Conservation (phyloP, 2,888 invertebrate genomes). For the Drosophila pegasa region DNA sequence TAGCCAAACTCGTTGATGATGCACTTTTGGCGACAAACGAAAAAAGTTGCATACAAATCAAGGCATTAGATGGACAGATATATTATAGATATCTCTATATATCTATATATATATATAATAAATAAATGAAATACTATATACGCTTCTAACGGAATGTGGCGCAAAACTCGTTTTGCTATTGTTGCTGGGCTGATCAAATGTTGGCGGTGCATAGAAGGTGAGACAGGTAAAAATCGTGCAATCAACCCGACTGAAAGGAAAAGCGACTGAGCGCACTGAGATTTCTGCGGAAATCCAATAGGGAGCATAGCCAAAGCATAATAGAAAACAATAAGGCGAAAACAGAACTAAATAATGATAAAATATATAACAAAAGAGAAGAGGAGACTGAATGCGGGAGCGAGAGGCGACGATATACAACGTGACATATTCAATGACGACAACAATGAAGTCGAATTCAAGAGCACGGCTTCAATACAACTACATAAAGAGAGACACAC, state of each 20-base stretch:
- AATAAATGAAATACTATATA: conserved; percentile 3
- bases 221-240: conserved; percentile 56
- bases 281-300: conserved; percentile 51
- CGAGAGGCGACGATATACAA: not conserved
- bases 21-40: not conserved
- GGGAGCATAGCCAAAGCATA: conserved; percentile 19
- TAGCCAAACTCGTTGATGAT: not conserved
- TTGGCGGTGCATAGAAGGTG: conserved; percentile 44
- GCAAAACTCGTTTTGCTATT: conserved; percentile 52
- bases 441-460: conserved; percentile 34
- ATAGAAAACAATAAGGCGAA: conserved; percentile 2
- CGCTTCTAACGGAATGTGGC: conserved; percentile 54
- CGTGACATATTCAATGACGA: conserved; percentile 44
- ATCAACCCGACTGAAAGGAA: conserved; percentile 56
- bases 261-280: conserved; percentile 37
- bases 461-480: conserved; percentile 32
- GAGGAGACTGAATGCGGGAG: not conserved
- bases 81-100: not conserved
- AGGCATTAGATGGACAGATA: not conserved
- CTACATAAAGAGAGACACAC: not conserved
- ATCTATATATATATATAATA: not conserved
- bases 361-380: not conserved
- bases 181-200: conserved; percentile 38
- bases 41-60: not conserved
- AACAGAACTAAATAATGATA: not conserved